These are phyloP conservation scores for Ceryle rudis DNA, from an alignment of 2,797 vertebrate species.

Conservation along the genomic window DNA sequence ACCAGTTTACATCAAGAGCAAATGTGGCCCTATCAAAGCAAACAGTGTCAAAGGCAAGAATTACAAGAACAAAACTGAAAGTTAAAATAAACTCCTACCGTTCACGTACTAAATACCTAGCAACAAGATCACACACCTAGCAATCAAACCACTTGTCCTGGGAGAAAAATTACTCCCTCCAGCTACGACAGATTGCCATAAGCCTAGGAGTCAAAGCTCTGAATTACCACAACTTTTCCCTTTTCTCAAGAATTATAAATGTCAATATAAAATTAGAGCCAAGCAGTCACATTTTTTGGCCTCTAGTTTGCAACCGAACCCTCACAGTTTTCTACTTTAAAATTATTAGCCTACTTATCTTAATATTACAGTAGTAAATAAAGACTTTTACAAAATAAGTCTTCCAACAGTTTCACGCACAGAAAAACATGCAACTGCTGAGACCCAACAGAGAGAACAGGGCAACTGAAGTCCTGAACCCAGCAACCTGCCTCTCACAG, in stretches of 20 bases:
- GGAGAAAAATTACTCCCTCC: neutral
- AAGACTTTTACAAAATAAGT: neutral
- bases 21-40: neutral
- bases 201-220: neutral
- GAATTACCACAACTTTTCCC: neutral
- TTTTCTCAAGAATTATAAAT: rapidly evolving
- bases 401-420: neutral
- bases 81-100: neutral
- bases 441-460: neutral
- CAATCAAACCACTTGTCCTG: neutral
- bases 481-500: neutral
- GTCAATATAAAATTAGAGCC: neutral
- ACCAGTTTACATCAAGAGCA: neutral
- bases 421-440: neutral
- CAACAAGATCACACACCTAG: neutral
- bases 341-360: neutral
- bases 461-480: neutral
- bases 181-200: neutral
- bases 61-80: neutral
- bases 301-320: neutral
- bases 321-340: neutral
- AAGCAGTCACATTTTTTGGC: neutral
- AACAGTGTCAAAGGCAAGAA: neutral
- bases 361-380: neutral
- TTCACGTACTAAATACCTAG: neutral